phyloP scores from a whole-genome alignment of 2,888 invertebrate species.

The Andrena trimmerana region DNA sequence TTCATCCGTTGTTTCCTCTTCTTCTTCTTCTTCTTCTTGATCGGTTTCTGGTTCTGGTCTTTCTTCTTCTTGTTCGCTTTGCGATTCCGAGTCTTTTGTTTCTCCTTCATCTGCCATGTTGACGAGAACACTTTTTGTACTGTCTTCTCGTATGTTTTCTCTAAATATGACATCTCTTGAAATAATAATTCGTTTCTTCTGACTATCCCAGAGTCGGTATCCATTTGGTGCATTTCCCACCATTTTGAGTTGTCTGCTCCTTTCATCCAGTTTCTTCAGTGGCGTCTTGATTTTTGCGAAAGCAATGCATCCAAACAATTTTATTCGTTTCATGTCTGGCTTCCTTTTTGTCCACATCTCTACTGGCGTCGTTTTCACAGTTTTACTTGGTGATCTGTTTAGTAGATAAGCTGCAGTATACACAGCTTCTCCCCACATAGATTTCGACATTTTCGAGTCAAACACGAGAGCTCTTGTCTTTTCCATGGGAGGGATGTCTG shows the following conservation, averaged over 20 bases:
- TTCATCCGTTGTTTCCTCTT: too few species aligned
- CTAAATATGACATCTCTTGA: not conserved
- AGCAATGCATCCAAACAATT: constrained; percentile 71
- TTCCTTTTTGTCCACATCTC: constrained; percentile 49
- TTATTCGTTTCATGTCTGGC: constrained; percentile 68
- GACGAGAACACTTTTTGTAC: too few species aligned
- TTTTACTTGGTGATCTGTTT: not conserved
- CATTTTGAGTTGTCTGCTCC: constrained; percentile 69
- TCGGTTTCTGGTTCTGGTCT: too few species aligned
- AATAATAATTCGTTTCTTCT: not conserved
- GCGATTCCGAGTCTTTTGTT: too few species aligned
- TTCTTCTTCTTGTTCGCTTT: too few species aligned
- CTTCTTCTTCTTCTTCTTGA: too few species aligned
- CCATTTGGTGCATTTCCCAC: constrained; percentile 50
- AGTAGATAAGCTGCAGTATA: not conserved
- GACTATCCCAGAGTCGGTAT: constrained; percentile 39
- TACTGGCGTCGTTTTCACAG: not conserved
- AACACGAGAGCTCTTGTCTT: not conserved
- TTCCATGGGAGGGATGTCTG: too few species aligned
- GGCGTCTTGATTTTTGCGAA: constrained; percentile 11
- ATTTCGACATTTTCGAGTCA: not conserved
- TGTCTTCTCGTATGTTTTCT: too few species aligned
- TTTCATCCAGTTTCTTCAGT: constrained; percentile 72
- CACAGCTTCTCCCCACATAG: constrained; percentile 1
- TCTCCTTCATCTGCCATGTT: too few species aligned